These are phyloP conservation scores for Mimachlamys varia DNA, from an alignment of 2,888 invertebrate genomes.

Conservation along the genomic window DNA sequence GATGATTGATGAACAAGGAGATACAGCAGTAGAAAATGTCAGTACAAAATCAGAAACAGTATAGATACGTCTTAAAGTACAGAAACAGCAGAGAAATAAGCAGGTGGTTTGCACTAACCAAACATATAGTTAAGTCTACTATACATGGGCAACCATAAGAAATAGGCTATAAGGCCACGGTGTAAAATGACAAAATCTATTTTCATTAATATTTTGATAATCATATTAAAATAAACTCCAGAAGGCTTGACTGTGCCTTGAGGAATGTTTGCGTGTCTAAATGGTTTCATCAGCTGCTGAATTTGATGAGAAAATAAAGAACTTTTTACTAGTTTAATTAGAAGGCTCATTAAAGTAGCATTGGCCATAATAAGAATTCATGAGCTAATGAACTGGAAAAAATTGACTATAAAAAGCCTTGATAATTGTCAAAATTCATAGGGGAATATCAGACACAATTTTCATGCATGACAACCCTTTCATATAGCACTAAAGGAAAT, in stretches of 20 bases:
- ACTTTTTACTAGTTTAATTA: neutral
- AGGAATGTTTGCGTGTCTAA: neutral
- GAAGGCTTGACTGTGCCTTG: neutral
- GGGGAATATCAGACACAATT: neutral
- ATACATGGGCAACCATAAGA: neutral
- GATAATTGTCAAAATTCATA: neutral
- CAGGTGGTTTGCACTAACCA: neutral
- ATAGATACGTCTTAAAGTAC: neutral
- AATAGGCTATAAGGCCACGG: conserved; percentile 5
- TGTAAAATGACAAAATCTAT: neutral
- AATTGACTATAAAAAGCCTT: neutral
- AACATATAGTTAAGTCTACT: neutral
- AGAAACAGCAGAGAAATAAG: conserved; percentile 17
- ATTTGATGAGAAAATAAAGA: conserved; percentile 14
- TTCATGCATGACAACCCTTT: neutral
- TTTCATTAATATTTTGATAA: neutral
- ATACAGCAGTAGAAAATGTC: conserved; percentile 17
- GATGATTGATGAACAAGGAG: neutral
- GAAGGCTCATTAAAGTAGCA: neutral
- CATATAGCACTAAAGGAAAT: neutral
- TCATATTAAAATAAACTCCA: conserved; percentile 3
- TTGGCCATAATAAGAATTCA: neutral
- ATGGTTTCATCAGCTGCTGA: neutral
- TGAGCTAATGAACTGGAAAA: neutral
- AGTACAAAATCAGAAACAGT: neutral